phyloP scores from a whole-genome alignment of 1,140 invertebrate species.

The Leptinotarsa lineolata region DNA sequence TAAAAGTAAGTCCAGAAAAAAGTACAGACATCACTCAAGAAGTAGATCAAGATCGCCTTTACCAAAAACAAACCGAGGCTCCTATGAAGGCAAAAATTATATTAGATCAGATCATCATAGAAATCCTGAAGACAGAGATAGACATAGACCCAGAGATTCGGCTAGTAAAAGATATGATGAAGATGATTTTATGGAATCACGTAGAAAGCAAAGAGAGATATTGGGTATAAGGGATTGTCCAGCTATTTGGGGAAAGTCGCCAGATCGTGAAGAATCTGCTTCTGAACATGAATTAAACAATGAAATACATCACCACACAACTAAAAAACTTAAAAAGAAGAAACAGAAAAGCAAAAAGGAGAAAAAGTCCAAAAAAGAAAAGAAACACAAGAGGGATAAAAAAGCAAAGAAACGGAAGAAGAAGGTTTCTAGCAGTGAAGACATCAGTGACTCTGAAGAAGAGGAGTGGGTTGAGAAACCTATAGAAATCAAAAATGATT shows the following conservation, averaged over 20 bases:
- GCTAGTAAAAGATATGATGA: constrained; percentile 44
- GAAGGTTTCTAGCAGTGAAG: constrained; percentile 51
- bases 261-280: constrained; percentile 60
- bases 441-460: constrained; percentile 53
- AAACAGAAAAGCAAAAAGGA: constrained; percentile 60
- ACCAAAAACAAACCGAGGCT: not conserved
- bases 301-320: constrained; percentile 55
- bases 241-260: constrained; percentile 75
- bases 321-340: constrained; percentile 51
- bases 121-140: not conserved
- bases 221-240: constrained; percentile 71
- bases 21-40: not conserved
- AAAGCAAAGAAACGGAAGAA: constrained; percentile 55
- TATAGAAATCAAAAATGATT: constrained; percentile 47
- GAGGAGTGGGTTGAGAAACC: constrained; percentile 75
- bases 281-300: constrained; percentile 23
- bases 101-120: constrained; percentile 1
- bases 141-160: constrained; percentile 20
- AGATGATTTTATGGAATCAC: constrained; percentile 66
- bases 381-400: constrained; percentile 57
- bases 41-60: constrained; percentile 20
- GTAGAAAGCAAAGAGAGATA: constrained; percentile 71
- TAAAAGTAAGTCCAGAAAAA: constrained; percentile 7
- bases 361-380: constrained; percentile 57
- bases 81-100: too few species aligned